These are phyloP conservation scores for Neuroscelio doddi DNA, from an alignment of 2,888 invertebrate genomes.

Conservation along the genomic window DNA sequence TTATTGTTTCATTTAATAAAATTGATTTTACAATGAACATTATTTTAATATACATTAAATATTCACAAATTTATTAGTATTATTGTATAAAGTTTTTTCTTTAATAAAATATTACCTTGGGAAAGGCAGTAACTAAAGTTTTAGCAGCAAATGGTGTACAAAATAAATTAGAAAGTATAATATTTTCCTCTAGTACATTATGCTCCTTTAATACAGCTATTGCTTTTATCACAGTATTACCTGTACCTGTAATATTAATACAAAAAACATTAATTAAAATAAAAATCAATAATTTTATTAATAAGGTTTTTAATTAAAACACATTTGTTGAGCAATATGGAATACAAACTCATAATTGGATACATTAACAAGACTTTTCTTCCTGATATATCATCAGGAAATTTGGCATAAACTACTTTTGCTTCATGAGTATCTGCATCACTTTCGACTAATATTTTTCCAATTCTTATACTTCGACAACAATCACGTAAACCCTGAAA, in stretches of 20 bases:
- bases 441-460: slow-evolving; percentile 97
- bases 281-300: slow-evolving; percentile 3
- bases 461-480: slow-evolving; percentile 97
- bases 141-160: slow-evolving; percentile 94
- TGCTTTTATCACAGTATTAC: slow-evolving; percentile 96
- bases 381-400: slow-evolving; percentile 94
- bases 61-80: no score
- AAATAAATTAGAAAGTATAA: slow-evolving; percentile 97
- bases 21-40: no score
- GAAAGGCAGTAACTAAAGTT: slow-evolving; percentile 87
- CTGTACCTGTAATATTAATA: slow-evolving; percentile 78
- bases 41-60: no score
- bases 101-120: slow-evolving; percentile 74
- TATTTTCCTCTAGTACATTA: slow-evolving; percentile 93
- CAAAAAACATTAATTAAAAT: background rate
- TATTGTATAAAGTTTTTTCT: slow-evolving; percentile 1
- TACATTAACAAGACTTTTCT: slow-evolving; percentile 96
- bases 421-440: slow-evolving; percentile 98
- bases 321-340: no score
- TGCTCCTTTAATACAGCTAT: slow-evolving; percentile 95
- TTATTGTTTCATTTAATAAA: no score
- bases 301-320: no score
- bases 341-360: slow-evolving; percentile 92
- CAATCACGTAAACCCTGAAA: slow-evolving; percentile 90
- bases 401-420: slow-evolving; percentile 96